Conservation (phyloP, 1,140 invertebrate genomes). For the Tribolium madens region DNA sequence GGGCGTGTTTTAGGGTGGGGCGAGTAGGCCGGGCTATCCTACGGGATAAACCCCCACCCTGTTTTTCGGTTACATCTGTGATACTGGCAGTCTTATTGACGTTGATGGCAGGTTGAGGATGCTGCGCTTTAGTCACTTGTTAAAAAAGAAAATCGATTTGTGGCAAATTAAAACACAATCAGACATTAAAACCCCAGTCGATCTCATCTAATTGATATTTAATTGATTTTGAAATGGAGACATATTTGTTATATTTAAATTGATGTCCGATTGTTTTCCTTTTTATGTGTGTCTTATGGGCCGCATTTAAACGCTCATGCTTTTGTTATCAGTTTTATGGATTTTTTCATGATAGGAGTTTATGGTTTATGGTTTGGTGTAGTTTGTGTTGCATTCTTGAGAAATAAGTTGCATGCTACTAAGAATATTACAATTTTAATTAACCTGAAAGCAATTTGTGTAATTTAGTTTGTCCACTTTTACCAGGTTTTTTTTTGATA, state of each 20-base stretch:
- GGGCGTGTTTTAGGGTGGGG: constrained; percentile 55
- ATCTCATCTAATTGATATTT: neutral
- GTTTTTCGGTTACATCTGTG: constrained; percentile 36
- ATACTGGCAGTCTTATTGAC: constrained; percentile 45
- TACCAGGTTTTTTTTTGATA: neutral
- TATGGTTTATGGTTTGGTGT: neutral
- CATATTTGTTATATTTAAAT: neutral
- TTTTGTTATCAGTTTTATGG: neutral
- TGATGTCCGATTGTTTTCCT: neutral
- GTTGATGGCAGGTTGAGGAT: constrained; percentile 42
- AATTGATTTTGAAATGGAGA: neutral
- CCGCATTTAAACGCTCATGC: neutral
- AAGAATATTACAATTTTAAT: neutral
- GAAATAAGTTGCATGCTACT: neutral
- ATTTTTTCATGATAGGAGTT: neutral
- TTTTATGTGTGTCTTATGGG: neutral
- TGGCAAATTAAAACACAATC: too few relatives aligned
- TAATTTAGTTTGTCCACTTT: neutral
- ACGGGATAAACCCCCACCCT: constrained; percentile 45
- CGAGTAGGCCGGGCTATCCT: constrained; percentile 51
- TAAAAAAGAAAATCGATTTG: constrained; percentile 2
- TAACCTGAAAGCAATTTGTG: neutral
- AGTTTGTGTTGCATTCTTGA: neutral
- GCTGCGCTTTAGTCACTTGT: constrained; percentile 37
- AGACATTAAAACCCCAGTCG: too few relatives aligned